These are phyloP conservation scores for Drosophila kuntzei DNA, from an alignment of 2,888 invertebrate genomes.

Conservation along the genomic window DNA sequence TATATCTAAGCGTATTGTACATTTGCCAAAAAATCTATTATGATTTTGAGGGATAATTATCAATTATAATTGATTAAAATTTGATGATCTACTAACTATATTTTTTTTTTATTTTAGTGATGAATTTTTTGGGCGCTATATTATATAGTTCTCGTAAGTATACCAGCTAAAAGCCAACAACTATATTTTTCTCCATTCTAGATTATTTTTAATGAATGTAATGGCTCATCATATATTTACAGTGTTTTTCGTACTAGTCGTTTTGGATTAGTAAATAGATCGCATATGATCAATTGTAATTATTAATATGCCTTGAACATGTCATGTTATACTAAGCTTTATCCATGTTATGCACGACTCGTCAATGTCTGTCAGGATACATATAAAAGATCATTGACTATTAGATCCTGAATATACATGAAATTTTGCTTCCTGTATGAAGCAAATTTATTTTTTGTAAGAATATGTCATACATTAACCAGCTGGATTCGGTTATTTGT, in stretches of 20 bases:
- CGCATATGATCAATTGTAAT: neutral
- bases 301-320: constrained; percentile 5
- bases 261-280: neutral
- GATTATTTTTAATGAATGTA: constrained; percentile 1
- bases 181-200: neutral
- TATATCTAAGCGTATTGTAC: constrained; percentile 2
- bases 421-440: too few relatives aligned
- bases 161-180: neutral
- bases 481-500: neutral
- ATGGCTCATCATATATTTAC: constrained; percentile 12
- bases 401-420: constrained; percentile 1
- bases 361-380: neutral
- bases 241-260: neutral
- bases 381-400: neutral
- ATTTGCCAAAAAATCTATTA: neutral
- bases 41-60: neutral
- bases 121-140: neutral
- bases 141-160: neutral
- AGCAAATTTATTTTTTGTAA: neutral
- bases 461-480: neutral
- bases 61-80: too few relatives aligned
- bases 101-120: neutral
- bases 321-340: constrained; percentile 3
- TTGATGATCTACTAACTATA: constrained; percentile 8
- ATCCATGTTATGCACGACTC: neutral